Evolutionary conservation across 2,888 invertebrate species (phyloP).

Genomic region (Cyaniris semiargus): DNA sequence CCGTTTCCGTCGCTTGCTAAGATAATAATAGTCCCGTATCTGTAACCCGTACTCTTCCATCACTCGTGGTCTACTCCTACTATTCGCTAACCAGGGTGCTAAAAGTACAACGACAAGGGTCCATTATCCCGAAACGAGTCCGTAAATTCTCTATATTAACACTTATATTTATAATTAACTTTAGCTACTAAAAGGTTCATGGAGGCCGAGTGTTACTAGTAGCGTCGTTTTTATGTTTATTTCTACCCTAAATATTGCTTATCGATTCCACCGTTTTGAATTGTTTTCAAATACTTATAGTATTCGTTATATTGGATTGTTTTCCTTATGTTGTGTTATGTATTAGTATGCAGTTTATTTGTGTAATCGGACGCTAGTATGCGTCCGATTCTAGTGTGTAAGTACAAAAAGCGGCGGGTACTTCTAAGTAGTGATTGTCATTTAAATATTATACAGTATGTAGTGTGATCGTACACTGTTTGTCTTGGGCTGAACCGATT

Average conservation of each 20-base stretch:
- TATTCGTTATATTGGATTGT: slow-evolving; percentile 17
- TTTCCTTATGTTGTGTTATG: neutral
- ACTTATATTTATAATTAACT: slow-evolving; percentile 3
- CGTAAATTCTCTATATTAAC: slow-evolving; percentile 24
- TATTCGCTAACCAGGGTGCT: slow-evolving; percentile 25
- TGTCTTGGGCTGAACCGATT: slow-evolving; percentile 32
- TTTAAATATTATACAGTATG: slow-evolving; percentile 24
- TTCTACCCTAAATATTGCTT: neutral
- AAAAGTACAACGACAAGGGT: slow-evolving; percentile 30
- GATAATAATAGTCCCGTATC: slow-evolving; percentile 2
- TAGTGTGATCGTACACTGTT: slow-evolving; percentile 27
- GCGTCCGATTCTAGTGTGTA: slow-evolving; percentile 25
- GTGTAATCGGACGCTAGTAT: neutral
- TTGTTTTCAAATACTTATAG: slow-evolving; percentile 24
- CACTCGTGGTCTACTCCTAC: slow-evolving; percentile 8
- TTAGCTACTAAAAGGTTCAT: neutral
- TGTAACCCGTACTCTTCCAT: slow-evolving; percentile 27
- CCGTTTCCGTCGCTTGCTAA: slow-evolving; percentile 2
- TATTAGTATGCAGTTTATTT: slow-evolving; percentile 13
- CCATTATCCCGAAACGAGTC: slow-evolving; percentile 23
- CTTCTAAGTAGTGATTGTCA: slow-evolving; percentile 30
- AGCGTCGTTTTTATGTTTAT: slow-evolving; percentile 12
- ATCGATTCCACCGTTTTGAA: slow-evolving; percentile 11
- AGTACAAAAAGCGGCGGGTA: slow-evolving; percentile 33
- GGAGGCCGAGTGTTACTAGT: neutral